Conservation (phyloP, 2,113 vertebrate genomes). For the Narcine bancroftii region DNA sequence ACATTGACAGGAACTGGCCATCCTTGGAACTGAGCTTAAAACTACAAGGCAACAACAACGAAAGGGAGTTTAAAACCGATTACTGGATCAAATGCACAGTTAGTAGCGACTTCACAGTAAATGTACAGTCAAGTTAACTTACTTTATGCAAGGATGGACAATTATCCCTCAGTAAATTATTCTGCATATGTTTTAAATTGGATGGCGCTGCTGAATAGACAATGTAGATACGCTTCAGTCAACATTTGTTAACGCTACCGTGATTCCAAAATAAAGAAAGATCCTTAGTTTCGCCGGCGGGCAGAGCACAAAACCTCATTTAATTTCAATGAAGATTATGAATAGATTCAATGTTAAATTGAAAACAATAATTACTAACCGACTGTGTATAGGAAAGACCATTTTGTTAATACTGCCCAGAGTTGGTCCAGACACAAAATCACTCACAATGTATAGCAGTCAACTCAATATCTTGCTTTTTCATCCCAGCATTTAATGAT, state of each 20-base stretch:
- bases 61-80: slow-evolving; percentile 34
- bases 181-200: slow-evolving; percentile 33
- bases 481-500: not conserved
- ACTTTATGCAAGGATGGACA: slow-evolving; percentile 41
- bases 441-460: not conserved
- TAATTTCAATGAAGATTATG: not conserved
- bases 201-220: slow-evolving; percentile 34
- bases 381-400: not conserved
- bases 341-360: not conserved
- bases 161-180: slow-evolving; percentile 38
- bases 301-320: not conserved
- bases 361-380: not conserved
- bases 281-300: slow-evolving; percentile 6
- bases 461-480: slow-evolving; percentile 11
- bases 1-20: slow-evolving; percentile 26
- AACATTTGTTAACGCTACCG: slow-evolving; percentile 25
- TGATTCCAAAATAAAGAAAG: not conserved
- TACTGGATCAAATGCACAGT: slow-evolving; percentile 5
- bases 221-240: slow-evolving; percentile 33
- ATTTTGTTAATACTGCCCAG: not conserved
- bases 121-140: slow-evolving; percentile 41
- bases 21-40: slow-evolving; percentile 26
- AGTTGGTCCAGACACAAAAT: not conserved
- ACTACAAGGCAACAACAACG: slow-evolving; percentile 31
- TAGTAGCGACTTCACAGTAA: slow-evolving; percentile 18